Evolutionary conservation across 2,797 vertebrate genomes (phyloP).

Genomic region (Sarcophilus harrisii): DNA sequence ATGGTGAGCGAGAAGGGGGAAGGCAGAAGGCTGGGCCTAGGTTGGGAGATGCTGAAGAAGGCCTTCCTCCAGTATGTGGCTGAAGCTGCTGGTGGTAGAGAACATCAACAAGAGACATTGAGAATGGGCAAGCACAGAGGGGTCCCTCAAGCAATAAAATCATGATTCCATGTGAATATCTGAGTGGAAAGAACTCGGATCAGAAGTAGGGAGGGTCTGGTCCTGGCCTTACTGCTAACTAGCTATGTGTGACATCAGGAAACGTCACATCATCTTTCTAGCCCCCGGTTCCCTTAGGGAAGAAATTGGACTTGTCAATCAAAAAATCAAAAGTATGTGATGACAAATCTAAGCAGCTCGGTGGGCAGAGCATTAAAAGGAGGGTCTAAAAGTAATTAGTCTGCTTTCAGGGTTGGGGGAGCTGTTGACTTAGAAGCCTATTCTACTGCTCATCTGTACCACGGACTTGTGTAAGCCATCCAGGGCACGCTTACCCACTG

Average conservation of each 20-base stretch:
- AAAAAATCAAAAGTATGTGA: background rate
- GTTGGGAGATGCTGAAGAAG: background rate
- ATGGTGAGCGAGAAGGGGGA: background rate
- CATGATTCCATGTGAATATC: background rate
- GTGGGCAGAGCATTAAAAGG: too few species aligned
- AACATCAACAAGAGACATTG: background rate
- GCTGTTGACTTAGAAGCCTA: too few species aligned
- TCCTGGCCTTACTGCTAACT: background rate
- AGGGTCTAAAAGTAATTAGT: too few species aligned
- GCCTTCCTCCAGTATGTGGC: background rate
- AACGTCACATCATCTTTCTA: too few species aligned
- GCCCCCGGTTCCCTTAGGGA: background rate
- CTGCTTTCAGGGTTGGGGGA: too few species aligned
- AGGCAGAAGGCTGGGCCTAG: background rate
- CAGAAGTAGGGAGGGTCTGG: background rate
- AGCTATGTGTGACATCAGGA: background rate
- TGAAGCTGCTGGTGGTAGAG: background rate
- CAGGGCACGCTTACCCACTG: too few species aligned
- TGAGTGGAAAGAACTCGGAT: background rate
- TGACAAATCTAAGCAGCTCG: too few species aligned
- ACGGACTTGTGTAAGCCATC: too few species aligned
- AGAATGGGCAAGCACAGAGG: background rate
- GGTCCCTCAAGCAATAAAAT: background rate
- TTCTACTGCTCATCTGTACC: too few species aligned
- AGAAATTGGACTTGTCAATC: background rate